Evolutionary conservation across 1,140 invertebrate genomes (phyloP), one percentile per base, ranked within the genome.

Genomic region (Drosophila ficusphila): DNA sequence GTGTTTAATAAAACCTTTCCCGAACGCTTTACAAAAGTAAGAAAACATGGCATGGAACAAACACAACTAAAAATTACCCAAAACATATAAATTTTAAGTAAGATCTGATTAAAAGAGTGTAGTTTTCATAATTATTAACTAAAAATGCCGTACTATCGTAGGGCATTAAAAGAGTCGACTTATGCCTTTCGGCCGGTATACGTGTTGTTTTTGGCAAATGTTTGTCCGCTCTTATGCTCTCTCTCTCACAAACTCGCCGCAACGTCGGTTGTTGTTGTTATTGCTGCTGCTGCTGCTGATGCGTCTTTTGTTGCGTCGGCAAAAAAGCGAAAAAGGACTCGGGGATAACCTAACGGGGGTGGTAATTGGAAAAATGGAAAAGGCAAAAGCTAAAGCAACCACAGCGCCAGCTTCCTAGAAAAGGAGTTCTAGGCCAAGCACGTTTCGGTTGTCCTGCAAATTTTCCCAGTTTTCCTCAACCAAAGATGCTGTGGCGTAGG

Each of bases 151-250:
- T n/a, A n/a, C 36, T 8, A 8, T 27, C 6, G 8, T 34, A 73
- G 69, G 31, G 69, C 47, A 73, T 41, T 56, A 29, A 2, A 38
- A 4, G 27, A 4, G 23, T 67, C 69, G 56, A 11, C 44, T 18
- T 46, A 12, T 4, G 38, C 8, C 9, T 6, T 29, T 6, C 8
- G 25, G 16, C 68, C 68, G 69, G 68, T 41, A 31, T 73, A 62
- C 57, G 56, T 73, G 69, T 73, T 73, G 47, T 73, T 73, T 73
- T 73, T 73, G 68, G 46, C 69, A 73, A 73, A 73, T 73, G 69
- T 72, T 73, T 73, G 69, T 23, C 47, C 62, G 23, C 61, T 57
- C 52, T 36, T 27, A 42, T n/a, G n/a, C 25, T 31, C 21, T 9
- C 19, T 6, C 19, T n/a, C 25, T 16, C 14, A 2, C 7, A 12